Evolutionary conservation across 1,140 invertebrate genomes (phyloP), one percentile per base, ranked within the genome.

Genomic region (Drosophila elegans): DNA sequence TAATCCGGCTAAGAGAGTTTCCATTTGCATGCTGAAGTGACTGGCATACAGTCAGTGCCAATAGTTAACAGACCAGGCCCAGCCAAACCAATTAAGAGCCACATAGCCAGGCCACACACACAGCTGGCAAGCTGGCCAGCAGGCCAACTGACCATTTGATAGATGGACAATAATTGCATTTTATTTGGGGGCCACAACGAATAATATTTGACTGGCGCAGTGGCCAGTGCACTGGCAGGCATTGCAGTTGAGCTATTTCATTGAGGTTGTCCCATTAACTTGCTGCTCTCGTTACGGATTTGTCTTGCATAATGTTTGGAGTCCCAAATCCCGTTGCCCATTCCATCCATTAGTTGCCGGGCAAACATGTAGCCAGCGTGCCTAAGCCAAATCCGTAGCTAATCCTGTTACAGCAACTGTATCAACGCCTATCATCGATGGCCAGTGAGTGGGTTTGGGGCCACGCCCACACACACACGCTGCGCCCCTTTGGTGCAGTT

Each of bases 381-480:
- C 32, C 21, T 46, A 57, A 49, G 49, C 61, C 54, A 76, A 77
- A 77, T 64, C 73, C 72, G 39, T 52, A 53, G 63, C 74, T 78
- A 78, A 77, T 78, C 64, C 74, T 56, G 74, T 78, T 78, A 78
- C 56, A 56, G 57, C 74, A 78, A 77, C 74, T 71, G 64, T 77
- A 78, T 78, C 64, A 78, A 78, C 74, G 74, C 74, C 74, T 77
- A 77, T 78, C 74, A 71, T 62, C 46, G 74, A 71, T 71, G 68
- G 64, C 56, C 54, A 75, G 52, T 55, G 59, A 75, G 73, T 76
- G 62, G 66, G 21, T 9, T 21, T 21, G 48, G 63, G 46, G 41
- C 73, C 73, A 69, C 51, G 57, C 73, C 49, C 12, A 34, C 44
- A n/a, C 29, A 4, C 51, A 38, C 41, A 46, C 25, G 16, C 1